Conservation (phyloP, 2,888 invertebrate genomes). For the Tetramorium bicarinatum region DNA sequence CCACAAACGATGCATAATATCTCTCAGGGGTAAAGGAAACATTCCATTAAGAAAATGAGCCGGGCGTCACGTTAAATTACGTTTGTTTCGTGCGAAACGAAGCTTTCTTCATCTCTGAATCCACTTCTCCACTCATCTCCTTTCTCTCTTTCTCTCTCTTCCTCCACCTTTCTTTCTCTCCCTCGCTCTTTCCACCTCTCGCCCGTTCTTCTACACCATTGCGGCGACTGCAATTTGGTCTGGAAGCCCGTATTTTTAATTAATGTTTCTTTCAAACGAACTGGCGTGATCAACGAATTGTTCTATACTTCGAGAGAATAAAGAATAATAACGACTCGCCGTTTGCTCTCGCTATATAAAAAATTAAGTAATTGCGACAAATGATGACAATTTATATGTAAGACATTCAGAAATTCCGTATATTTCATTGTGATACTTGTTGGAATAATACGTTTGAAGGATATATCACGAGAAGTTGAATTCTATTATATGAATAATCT, state of each 20-base stretch:
- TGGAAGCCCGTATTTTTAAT: slow-evolving; percentile 42
- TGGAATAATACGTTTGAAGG: background rate
- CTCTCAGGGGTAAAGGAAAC: slow-evolving; percentile 57
- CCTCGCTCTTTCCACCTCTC: background rate
- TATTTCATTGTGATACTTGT: background rate
- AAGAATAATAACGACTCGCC: background rate
- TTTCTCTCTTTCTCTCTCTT: background rate
- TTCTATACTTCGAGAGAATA: background rate
- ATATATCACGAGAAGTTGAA: background rate
- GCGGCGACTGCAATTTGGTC: slow-evolving; percentile 38
- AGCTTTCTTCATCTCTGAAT: slow-evolving; percentile 35
- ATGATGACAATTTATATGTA: background rate
- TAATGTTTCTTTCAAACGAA: slow-evolving; percentile 31
- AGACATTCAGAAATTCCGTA: background rate
- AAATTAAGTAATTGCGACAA: slow-evolving; percentile 2
- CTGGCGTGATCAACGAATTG: background rate
- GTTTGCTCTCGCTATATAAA: background rate
- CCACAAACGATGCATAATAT: slow-evolving; percentile 52
- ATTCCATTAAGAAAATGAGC: slow-evolving; percentile 75
- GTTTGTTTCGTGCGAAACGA: slow-evolving; percentile 59
- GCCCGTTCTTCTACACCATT: slow-evolving; percentile 19
- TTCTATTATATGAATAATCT: background rate
- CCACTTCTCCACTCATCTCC: slow-evolving; percentile 1
- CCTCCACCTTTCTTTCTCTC: background rate
- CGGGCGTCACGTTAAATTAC: slow-evolving; percentile 71